Percentiles rank a stretch among this genome's conserved stretches.
phyloP scores from a whole-genome alignment of 2,113 vertebrate species.

The Aspiorhynchus laticeps region DNA sequence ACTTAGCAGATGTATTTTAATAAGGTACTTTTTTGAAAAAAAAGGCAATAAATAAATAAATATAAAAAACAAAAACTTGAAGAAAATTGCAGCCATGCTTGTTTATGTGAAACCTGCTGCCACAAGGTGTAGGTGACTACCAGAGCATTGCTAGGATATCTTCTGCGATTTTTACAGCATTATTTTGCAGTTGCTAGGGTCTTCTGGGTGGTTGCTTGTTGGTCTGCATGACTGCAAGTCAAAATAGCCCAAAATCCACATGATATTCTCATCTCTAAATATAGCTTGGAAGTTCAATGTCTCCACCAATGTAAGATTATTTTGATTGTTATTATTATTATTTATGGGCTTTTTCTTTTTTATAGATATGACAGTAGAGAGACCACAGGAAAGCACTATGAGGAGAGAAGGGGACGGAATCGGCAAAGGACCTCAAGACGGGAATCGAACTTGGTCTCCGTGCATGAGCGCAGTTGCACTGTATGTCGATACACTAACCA shows the following conservation, averaged over 20 bases:
- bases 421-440: too few species aligned
- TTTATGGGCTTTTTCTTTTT: too few species aligned
- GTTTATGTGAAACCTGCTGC: not conserved
- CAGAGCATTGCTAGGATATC: not conserved
- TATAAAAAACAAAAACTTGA: not conserved
- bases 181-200: not conserved
- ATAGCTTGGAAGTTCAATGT: not conserved
- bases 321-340: not conserved
- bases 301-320: not conserved
- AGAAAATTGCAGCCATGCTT: not conserved
- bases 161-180: not conserved
- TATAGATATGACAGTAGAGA: too few species aligned
- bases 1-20: conserved; percentile 43
- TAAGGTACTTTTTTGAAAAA: not conserved
- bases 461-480: too few species aligned
- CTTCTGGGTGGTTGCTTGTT: not conserved
- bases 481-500: too few species aligned
- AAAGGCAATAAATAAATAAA: not conserved
- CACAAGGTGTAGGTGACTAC: not conserved
- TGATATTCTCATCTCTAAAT: not conserved
- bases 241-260: not conserved
- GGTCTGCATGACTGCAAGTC: not conserved
- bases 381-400: too few species aligned
- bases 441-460: too few species aligned
- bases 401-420: too few species aligned